Evolutionary conservation across 2,888 invertebrate species (phyloP).

Genomic region (Drosophila incognita): DNA sequence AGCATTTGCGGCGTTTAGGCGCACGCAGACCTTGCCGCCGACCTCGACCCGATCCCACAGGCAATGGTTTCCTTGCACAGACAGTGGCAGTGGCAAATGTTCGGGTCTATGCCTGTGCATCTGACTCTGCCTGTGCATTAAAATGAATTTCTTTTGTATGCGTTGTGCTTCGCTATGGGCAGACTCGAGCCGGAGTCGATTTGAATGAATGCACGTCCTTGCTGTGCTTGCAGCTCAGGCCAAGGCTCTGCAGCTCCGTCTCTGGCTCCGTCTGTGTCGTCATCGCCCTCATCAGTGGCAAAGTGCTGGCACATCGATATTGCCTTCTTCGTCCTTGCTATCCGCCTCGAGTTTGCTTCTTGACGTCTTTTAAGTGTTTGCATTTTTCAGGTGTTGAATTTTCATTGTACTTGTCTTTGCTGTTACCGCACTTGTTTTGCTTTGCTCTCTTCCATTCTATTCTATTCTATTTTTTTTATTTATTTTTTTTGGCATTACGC

Average conservation of each 20-base stretch:
- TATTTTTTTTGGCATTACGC: conserved; percentile 79
- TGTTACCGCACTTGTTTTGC: conserved; percentile 71
- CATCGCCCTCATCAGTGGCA: conserved; percentile 44
- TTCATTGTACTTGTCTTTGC: conserved; percentile 77
- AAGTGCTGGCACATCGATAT: conserved; percentile 55
- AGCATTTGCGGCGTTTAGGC: conserved; percentile 73
- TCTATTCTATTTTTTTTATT: neutral
- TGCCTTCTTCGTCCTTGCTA: conserved; percentile 41
- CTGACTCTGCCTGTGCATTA: conserved; percentile 58
- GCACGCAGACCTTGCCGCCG: conserved; percentile 62
- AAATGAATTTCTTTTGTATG: conserved; percentile 77
- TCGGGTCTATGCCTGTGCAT: conserved; percentile 24
- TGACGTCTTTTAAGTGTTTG: conserved; percentile 76
- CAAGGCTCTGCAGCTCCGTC: conserved; percentile 26
- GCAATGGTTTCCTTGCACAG: conserved; percentile 66
- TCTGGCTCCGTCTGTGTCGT: conserved; percentile 1
- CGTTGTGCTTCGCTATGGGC: conserved; percentile 44
- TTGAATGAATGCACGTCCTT: conserved; percentile 79
- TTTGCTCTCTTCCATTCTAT: conserved; percentile 29
- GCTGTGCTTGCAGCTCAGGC: conserved; percentile 40
- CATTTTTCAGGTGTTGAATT: conserved; percentile 79
- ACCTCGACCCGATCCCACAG: conserved; percentile 18
- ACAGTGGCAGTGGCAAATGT: conserved; percentile 11
- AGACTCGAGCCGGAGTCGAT: conserved; percentile 61
- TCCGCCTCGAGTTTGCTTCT: conserved; percentile 39